Evolutionary conservation across 2,888 invertebrate species (phyloP), one percentile per base, ranked within the genome.

Genomic region (Campopleginae sp.): DNA sequence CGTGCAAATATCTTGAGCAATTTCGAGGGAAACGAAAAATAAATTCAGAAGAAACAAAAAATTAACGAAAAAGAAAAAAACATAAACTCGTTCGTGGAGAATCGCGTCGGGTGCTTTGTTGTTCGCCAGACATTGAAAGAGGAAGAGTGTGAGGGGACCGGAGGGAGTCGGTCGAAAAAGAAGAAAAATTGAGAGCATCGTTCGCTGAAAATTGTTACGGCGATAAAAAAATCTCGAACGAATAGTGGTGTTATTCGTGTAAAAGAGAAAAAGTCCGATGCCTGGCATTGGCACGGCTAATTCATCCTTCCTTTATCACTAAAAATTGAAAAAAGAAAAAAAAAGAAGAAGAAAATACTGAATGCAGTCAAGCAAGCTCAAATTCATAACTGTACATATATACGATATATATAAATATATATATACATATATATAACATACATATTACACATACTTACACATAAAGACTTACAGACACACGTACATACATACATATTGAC

Each of bases 361-460:
- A 86, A 90, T 88, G 88, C 92, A 92, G 91, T 91, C 90, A 91
- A 92, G 89, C 90, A 91, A 93, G 92, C 93, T 93, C 93, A 93
- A 93, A 92, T 92, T 93, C 91, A 92, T 92, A 91, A 92, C 91
- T 93, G 93, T 93, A 93, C 90, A 93, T 93, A 93, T 91, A 92
- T 91, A 92, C 91, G 91, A 92, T 92, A 92, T 88, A 90, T 86
- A 87, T 80, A 88, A 82, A 86, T 85, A 85, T 86, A 88, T 80
- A 77, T 46, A 76, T 31, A 78, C n/a, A 79, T 63, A 83, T 51
- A 92, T 91, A 91, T 90, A 91, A 54, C 54, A 54, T 27, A 54
- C 54, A 54, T 54, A 54, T 27, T 54, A 54, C 54, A 54, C 54
- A 54, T 54, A 54, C 54, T 54, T 87, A 90, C 82, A 86, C 72